phyloP scores from a whole-genome alignment of 2,888 invertebrate genomes.

The Elmis aenea region DNA sequence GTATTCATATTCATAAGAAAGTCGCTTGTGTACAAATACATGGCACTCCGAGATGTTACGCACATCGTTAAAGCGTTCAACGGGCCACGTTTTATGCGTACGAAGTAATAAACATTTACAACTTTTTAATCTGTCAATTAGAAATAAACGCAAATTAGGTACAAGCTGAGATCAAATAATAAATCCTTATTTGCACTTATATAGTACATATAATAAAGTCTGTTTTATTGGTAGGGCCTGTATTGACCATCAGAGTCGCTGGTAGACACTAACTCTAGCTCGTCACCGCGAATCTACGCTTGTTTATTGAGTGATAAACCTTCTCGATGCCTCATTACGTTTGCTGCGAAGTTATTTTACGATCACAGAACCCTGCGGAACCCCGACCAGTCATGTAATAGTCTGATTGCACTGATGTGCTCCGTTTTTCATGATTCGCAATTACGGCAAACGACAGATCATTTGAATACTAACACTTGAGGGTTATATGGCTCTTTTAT shows the following conservation, averaged over 20 bases:
- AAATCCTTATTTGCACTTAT: no score
- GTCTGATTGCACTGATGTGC: constrained; percentile 27
- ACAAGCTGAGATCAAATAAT: no score
- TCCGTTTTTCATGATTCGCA: constrained; percentile 38
- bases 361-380: constrained; percentile 27
- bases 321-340: constrained; percentile 43
- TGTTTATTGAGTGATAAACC: constrained; percentile 46
- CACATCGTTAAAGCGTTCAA: no score
- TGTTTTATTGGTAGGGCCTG: constrained; percentile 10
- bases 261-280: constrained; percentile 15
- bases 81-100: no score
- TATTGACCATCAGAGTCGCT: constrained; percentile 11
- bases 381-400: constrained; percentile 28
- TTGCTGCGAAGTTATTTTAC: constrained; percentile 42
- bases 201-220: no score
- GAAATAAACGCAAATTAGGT: no score
- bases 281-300: constrained; percentile 19
- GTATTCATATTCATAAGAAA: no score
- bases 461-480: constrained; percentile 34
- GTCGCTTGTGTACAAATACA: no score
- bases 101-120: no score
- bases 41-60: no score
- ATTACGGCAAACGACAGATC: constrained; percentile 36
- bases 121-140: no score
- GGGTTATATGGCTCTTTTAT: constrained; percentile 36